These are phyloP conservation scores for Drosophila parvula DNA, from an alignment of 1,140 invertebrate species.

Conservation along the genomic window DNA sequence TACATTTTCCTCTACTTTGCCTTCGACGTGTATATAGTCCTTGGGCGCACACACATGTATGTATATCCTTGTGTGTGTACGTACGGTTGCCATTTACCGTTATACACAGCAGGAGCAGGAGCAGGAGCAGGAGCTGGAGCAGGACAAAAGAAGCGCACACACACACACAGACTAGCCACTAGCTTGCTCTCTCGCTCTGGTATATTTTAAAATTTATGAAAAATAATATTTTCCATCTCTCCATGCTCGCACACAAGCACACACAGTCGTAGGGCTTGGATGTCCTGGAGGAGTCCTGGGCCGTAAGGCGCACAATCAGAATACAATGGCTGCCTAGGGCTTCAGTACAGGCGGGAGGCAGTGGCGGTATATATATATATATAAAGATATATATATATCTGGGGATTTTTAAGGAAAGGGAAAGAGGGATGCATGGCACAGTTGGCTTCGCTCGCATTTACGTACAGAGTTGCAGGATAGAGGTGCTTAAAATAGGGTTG, in stretches of 20 bases:
- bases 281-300: constrained; percentile 46
- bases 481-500: constrained; percentile 48
- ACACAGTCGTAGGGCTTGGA: constrained; percentile 6
- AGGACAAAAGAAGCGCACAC: constrained; percentile 41
- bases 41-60: constrained; percentile 9
- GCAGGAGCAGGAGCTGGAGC: constrained; percentile 6
- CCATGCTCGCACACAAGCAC: constrained; percentile 39
- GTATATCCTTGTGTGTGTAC: constrained; percentile 28
- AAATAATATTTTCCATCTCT: constrained; percentile 82
- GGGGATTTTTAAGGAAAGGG: constrained; percentile 2
- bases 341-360: constrained; percentile 1
- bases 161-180: constrained; percentile 24
- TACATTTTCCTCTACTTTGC: constrained; percentile 82
- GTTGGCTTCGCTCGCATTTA: constrained; percentile 67
- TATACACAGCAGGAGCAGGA: constrained; percentile 30
- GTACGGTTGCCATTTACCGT: constrained; percentile 44
- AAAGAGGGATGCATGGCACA: constrained; percentile 28
- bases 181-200: constrained; percentile 24
- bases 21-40: constrained; percentile 42
- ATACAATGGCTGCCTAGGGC: constrained; percentile 74
- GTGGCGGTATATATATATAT: constrained; percentile 6
- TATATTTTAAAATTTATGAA: constrained; percentile 83
- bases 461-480: constrained; percentile 65
- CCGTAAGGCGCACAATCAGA: constrained; percentile 79
- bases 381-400: constrained; percentile 1